These are phyloP conservation scores for rat (Rattus norvegicus) DNA, from an alignment of 2,113 vertebrate species.

Conservation along the genomic window GRCr8 NC_086027.1:110027501-110028000, in stretches of 20 bases:
- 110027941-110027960: neutral
- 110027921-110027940: neutral
- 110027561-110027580: neutral
- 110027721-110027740: neutral
- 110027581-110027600: neutral
- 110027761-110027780: neutral
- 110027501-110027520: constrained; percentile 36
- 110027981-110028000: neutral
- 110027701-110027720: neutral
- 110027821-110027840: neutral
- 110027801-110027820: neutral
- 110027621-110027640: constrained; percentile 22
- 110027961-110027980: neutral
- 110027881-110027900: neutral
- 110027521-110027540: constrained; percentile 36
- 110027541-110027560: neutral
- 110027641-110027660: neutral
- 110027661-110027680: neutral
- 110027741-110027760: neutral
- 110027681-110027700: neutral
- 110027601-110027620: neutral
- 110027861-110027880: neutral
- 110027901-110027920: neutral
- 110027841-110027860: neutral
- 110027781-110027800: neutral